phyloP scores from a whole-genome alignment of 2,797 vertebrate genomes.

The Morus bassanus region DNA sequence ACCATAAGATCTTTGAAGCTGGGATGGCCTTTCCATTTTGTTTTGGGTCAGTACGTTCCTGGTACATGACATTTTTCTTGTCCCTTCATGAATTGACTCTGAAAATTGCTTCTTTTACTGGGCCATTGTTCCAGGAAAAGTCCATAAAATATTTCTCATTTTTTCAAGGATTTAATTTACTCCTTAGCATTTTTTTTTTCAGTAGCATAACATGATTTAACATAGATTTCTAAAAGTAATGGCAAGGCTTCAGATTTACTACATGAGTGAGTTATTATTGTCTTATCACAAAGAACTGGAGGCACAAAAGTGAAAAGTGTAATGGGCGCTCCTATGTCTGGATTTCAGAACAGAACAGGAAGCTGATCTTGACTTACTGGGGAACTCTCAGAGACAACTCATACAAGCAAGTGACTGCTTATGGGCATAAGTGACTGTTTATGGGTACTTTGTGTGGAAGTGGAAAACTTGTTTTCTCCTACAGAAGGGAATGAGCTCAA shows the following conservation, averaged over 20 bases:
- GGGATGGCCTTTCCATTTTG: background rate
- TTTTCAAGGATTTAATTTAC: background rate
- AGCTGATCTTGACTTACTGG: background rate
- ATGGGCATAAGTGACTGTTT: background rate
- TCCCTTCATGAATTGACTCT: background rate
- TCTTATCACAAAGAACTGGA: background rate
- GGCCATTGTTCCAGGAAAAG: background rate
- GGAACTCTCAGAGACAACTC: background rate
- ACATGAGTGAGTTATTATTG: fast-evolving
- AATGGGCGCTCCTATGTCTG: background rate
- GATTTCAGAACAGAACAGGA: background rate
- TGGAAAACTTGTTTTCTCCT: background rate
- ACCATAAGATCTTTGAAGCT: background rate
- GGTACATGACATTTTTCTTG: background rate
- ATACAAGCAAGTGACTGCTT: background rate
- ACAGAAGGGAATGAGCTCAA: background rate
- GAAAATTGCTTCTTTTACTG: background rate
- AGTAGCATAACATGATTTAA: background rate
- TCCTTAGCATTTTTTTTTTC: background rate
- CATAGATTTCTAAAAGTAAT: background rate
- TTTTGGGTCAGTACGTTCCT: background rate
- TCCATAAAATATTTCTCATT: background rate
- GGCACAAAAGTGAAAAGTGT: background rate
- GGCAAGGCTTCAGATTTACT: background rate
- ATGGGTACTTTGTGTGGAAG: background rate